phyloP scores from a whole-genome alignment of 2,797 vertebrate species.

The Yasuhikotakia modesta region DNA sequence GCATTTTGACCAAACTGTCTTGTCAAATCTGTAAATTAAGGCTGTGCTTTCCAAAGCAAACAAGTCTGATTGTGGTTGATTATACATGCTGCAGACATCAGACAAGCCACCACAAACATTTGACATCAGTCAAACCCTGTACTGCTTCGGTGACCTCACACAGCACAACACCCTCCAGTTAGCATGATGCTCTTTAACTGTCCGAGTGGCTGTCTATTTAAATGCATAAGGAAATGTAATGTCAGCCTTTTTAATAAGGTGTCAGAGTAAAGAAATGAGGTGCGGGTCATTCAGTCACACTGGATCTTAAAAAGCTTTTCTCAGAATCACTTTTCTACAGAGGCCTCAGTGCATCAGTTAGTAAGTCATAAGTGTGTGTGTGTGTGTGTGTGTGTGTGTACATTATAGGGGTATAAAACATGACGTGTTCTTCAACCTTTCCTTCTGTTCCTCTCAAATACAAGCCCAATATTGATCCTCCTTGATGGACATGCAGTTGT shows the following conservation, averaged over 20 bases:
- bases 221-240: constrained; percentile 1
- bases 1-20: too few species aligned
- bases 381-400: constrained; percentile 4
- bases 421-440: constrained; percentile 19
- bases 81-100: neutral
- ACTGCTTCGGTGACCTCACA: constrained; percentile 12
- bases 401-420: constrained; percentile 19
- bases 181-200: neutral
- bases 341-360: neutral
- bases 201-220: neutral
- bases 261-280: constrained; percentile 12
- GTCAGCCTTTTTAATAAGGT: neutral
- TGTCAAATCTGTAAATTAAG: too few species aligned
- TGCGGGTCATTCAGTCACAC: neutral
- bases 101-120: neutral
- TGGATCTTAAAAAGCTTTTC: neutral
- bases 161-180: neutral
- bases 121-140: constrained; percentile 9
- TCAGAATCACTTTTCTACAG: neutral
- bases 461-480: constrained; percentile 39
- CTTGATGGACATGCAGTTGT: constrained; percentile 33
- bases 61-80: neutral
- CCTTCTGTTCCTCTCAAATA: constrained; percentile 19
- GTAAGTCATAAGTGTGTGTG: neutral
- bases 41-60: too few species aligned